Evolutionary conservation across 2,113 vertebrate species (phyloP), one percentile per base, ranked within the genome.

Genomic region (Hassar affinis): DNA sequence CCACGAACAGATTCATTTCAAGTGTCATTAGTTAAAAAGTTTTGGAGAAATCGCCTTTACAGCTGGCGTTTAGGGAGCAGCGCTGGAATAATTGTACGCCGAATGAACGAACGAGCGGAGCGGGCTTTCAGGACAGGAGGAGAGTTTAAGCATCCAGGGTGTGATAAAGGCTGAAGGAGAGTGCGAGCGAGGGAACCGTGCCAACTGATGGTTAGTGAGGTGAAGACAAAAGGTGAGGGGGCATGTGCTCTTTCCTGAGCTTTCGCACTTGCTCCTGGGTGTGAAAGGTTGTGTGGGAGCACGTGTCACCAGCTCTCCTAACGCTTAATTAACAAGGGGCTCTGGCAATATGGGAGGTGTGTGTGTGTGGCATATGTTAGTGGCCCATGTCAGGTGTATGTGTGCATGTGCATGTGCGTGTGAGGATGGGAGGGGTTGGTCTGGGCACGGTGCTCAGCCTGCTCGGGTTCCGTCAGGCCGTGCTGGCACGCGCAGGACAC

Each of bases 21-120:
- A 96, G 95, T 96, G 94, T 94, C 94, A 97, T 96, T 94, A 96
- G 95, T 94, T 95, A 94, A 94, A 96, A 96, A 94, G 96, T 96
- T 91, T 96, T 93, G 80, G 87, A 93, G 93, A 96, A 96, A 95
- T 95, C 93, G 93, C 94, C 94, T 94, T 94, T 94, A 94, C 94
- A 94, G 90, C 93, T 92, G 91, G 93, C 91, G 91, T 96, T 94
- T 92, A 93, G 77, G 92, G 91, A 89, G 90, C 92, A 93, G 94
- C 92, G 93, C 92, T 95, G 93, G 94, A 93, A 87, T 90, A 94
- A 95, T 94, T 91, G 90, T 92, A 88, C 86, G 61, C 81, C 17
- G 52, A 88, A 93, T 94, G 93, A 96, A 95, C 91, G 92, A 91
- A 91, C 91, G 93, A 95, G 92, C 93, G 94, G 94, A 25, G 61